These are phyloP conservation scores for Acanthaster planci DNA, from an alignment of 35 echinoderm and acorn worm genomes.

Conservation along the genomic window DNA sequence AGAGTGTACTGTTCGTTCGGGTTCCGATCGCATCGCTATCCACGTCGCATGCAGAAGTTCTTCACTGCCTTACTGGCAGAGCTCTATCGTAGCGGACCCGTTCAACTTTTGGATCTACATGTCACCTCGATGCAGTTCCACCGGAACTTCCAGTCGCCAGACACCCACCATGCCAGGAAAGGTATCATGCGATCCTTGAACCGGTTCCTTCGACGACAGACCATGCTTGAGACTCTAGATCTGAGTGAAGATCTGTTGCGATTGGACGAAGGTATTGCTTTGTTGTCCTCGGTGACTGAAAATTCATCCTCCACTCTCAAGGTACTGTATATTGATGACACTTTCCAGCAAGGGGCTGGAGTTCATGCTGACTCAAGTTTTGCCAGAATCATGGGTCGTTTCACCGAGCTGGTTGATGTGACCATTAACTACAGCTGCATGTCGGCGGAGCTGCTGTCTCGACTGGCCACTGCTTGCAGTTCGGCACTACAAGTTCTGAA, in stretches of 20 bases:
- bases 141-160: slow-evolving; percentile 28
- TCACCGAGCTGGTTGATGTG: slow-evolving; percentile 42
- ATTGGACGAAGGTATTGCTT: slow-evolving; percentile 55
- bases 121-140: slow-evolving; percentile 76
- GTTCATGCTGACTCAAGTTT: slow-evolving; percentile 28
- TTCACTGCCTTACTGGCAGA: slow-evolving; percentile 80
- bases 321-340: slow-evolving; percentile 65
- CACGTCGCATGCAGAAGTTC: slow-evolving; percentile 60
- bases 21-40: slow-evolving; percentile 51
- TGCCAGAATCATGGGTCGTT: slow-evolving; percentile 42
- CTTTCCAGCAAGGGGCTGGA: slow-evolving; percentile 49
- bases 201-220: slow-evolving; percentile 64
- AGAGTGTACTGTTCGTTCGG: slow-evolving; percentile 53
- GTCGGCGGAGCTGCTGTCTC: slow-evolving; percentile 51
- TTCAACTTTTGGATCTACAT: slow-evolving; percentile 73
- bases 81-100: slow-evolving; percentile 75
- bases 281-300: slow-evolving; percentile 39
- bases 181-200: slow-evolving; percentile 70
- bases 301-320: slow-evolving; percentile 36
- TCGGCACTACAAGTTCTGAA: slow-evolving; percentile 48
- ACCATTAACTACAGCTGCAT: slow-evolving; percentile 71
- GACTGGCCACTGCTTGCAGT: slow-evolving; percentile 19
- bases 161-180: slow-evolving; percentile 17
- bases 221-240: slow-evolving; percentile 47
- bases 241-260: slow-evolving; percentile 63